Conservation (phyloP, 2,113 vertebrate genomes). For the Petrocephalus microphthalmus region DNA sequence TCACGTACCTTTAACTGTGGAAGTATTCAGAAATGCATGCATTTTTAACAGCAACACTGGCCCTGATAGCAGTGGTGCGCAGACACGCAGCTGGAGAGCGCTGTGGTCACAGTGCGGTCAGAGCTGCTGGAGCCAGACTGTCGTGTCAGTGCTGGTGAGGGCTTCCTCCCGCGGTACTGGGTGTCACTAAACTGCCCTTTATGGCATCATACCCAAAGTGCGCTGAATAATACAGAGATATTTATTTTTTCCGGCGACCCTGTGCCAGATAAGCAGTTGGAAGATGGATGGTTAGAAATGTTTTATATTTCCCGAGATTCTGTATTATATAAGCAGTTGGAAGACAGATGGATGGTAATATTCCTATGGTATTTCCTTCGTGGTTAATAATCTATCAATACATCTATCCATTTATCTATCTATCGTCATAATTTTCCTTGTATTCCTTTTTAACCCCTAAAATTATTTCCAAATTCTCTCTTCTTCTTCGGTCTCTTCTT, state of each 20-base stretch:
- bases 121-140: background rate
- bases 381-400: background rate
- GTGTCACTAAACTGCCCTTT: background rate
- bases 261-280: background rate
- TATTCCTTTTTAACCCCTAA: background rate
- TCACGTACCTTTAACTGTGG: background rate
- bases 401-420: background rate
- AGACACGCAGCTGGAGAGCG: background rate
- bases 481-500: background rate
- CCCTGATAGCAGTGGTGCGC: background rate
- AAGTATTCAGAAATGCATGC: background rate
- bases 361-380: background rate
- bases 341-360: background rate
- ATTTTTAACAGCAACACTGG: background rate
- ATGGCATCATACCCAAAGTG: background rate
- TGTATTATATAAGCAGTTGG: background rate
- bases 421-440: background rate
- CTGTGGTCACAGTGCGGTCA: background rate
- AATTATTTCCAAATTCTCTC: background rate
- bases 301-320: background rate
- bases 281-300: background rate
- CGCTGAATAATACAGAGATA: background rate
- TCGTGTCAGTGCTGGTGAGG: background rate
- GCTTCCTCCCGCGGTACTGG: background rate
- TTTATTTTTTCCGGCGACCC: background rate